These are phyloP conservation scores for Andricus curvator DNA, from an alignment of 2,888 invertebrate species.

Conservation along the genomic window DNA sequence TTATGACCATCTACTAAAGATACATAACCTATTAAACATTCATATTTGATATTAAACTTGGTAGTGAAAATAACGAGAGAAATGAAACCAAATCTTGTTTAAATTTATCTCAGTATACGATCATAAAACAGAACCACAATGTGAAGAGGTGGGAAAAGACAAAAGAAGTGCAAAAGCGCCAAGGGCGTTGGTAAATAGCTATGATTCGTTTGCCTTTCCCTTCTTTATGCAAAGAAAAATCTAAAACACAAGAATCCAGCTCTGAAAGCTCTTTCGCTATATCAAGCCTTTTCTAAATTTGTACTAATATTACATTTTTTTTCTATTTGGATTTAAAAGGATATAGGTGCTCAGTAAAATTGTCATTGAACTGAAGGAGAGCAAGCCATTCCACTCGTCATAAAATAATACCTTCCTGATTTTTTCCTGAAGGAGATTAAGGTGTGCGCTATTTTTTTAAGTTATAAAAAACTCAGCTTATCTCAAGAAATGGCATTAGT, in stretches of 20 bases:
- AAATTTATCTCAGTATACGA: neutral
- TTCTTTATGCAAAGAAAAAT: constrained; percentile 28
- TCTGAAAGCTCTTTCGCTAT: neutral
- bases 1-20: neutral
- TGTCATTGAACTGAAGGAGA: too few relatives aligned
- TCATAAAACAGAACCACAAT: neutral
- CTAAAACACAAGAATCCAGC: neutral
- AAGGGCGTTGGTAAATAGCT: constrained; percentile 17
- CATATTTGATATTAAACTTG: neutral
- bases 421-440: too few relatives aligned
- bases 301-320: neutral
- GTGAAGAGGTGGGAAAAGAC: constrained; percentile 13
- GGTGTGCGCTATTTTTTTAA: too few relatives aligned
- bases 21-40: neutral
- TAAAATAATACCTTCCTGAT: too few relatives aligned
- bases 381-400: too few relatives aligned
- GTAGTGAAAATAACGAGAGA: neutral
- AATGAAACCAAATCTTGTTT: neutral
- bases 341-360: neutral
- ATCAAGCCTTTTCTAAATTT: neutral
- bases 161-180: constrained; percentile 37
- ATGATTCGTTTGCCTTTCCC: constrained; percentile 5
- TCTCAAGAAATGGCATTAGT: too few relatives aligned
- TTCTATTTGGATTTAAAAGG: neutral
- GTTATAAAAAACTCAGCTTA: too few relatives aligned